Evolutionary conservation across 1,140 invertebrate genomes (phyloP).

Genomic region (Ylistrum balloti): DNA sequence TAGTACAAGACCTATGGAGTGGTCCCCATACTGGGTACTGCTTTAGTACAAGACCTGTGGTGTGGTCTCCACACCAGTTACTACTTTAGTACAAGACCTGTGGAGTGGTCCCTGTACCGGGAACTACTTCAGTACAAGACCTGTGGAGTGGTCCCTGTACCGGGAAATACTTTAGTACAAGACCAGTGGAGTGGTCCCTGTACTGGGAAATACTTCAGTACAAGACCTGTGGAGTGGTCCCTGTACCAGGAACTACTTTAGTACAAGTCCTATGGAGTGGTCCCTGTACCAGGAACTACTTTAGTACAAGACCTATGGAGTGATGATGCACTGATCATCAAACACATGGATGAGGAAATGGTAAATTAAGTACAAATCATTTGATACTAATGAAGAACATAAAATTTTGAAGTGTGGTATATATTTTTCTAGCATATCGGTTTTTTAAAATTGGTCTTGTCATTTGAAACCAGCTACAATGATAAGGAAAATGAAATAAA

Average conservation of each 20-base stretch:
- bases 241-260: neutral
- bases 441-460: neutral
- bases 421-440: conserved; percentile 20
- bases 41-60: too few relatives aligned
- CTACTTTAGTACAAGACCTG: too few relatives aligned
- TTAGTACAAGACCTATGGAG: neutral
- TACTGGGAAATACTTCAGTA: neutral
- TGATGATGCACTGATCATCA: neutral
- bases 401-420: neutral
- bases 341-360: neutral
- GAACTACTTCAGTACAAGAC: too few relatives aligned
- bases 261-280: neutral
- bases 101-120: too few relatives aligned
- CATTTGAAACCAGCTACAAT: neutral
- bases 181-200: neutral
- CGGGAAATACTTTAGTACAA: neutral
- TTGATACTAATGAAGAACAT: conserved; percentile 14
- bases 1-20: too few relatives aligned
- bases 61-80: too few relatives aligned
- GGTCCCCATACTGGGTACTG: too few relatives aligned
- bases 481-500: conserved; percentile 17
- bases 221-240: neutral
- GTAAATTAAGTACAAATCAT: conserved; percentile 22
- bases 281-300: neutral
- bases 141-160: neutral